Evolutionary conservation across 1,140 invertebrate species (phyloP).

Genomic region (Philaenus spumarius): DNA sequence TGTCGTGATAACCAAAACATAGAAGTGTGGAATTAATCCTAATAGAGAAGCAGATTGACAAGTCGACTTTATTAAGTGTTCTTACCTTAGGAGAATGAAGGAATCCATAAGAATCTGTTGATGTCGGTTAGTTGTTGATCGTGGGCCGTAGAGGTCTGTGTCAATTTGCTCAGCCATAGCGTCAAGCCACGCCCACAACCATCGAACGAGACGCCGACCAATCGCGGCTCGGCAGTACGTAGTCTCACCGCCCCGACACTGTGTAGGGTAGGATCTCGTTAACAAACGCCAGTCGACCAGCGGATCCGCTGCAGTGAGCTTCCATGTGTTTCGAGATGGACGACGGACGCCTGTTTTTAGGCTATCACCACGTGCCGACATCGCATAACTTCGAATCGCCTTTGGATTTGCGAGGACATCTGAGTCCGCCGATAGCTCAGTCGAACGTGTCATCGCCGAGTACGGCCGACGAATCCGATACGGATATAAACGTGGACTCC

Average conservation of each 20-base stretch:
- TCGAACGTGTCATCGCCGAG: slow-evolving; percentile 17
- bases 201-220: not conserved
- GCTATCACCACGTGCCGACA: slow-evolving; percentile 25
- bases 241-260: not conserved
- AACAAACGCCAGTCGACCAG: not conserved
- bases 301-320: not conserved
- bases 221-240: not conserved
- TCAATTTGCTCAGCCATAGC: slow-evolving; percentile 17
- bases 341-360: slow-evolving; percentile 28
- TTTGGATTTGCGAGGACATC: slow-evolving; percentile 24
- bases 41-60: not conserved
- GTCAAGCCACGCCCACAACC: slow-evolving; percentile 1
- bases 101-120: slow-evolving; percentile 10
- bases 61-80: slow-evolving; percentile 10
- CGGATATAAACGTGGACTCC: slow-evolving; percentile 34
- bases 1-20: too few species aligned
- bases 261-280: not conserved
- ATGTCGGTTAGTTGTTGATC: not conserved
- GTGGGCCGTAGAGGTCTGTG: not conserved
- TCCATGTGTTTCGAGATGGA: slow-evolving; percentile 32
- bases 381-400: slow-evolving; percentile 20
- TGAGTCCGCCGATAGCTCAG: slow-evolving; percentile 6
- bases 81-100: slow-evolving; percentile 1
- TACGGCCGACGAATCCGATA: slow-evolving; percentile 25
- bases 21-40: not conserved